phyloP scores from a whole-genome alignment of 2,797 vertebrate genomes.

The Amazonetta brasiliensis region DNA sequence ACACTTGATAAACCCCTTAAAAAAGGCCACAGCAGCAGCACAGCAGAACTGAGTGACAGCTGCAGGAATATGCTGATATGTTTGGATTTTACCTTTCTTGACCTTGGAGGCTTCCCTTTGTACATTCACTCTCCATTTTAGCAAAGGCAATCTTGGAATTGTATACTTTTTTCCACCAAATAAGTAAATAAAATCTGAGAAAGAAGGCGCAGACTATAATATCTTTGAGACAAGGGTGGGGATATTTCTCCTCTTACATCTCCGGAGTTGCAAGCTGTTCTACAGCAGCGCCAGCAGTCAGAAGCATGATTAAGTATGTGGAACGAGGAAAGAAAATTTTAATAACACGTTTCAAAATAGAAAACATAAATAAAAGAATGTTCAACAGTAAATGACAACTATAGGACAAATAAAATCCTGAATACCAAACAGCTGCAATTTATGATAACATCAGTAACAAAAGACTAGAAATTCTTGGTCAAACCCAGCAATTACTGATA shows the following conservation, averaged over 20 bases:
- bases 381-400: not conserved
- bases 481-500: not conserved
- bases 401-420: not conserved
- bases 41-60: constrained; percentile 14
- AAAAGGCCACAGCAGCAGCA: not conserved
- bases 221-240: not conserved
- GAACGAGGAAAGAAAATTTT: not conserved
- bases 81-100: not conserved
- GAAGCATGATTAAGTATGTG: not conserved
- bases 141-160: not conserved
- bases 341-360: not conserved
- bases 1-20: not conserved
- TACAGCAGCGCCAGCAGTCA: not conserved
- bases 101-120: not conserved
- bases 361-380: not conserved
- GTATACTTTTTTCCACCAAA: not conserved
- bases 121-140: not conserved
- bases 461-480: not conserved
- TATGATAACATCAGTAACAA: not conserved
- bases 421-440: not conserved
- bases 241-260: not conserved
- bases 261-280: not conserved
- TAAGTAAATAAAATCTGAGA: not conserved
- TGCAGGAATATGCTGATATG: not conserved
- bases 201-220: not conserved